phyloP scores from a whole-genome alignment of 2,113 vertebrate genomes.

The Entomyzon cyanotis region DNA sequence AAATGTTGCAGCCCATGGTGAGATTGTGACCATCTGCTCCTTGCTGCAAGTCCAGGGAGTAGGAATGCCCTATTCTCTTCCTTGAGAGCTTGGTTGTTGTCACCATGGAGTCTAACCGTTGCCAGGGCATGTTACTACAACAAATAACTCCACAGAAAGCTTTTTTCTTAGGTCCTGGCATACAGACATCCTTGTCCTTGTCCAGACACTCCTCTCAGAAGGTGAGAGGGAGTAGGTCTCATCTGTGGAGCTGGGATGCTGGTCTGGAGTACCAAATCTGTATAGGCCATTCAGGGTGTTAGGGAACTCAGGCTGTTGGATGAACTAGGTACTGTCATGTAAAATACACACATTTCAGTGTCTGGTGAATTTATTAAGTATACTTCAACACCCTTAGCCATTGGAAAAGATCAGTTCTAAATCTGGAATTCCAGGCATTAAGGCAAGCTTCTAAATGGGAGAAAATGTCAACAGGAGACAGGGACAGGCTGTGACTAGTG shows the following conservation, averaged over 20 bases:
- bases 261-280: neutral
- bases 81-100: neutral
- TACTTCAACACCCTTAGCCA: neutral
- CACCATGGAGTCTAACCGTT: slow-evolving; percentile 32
- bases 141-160: slow-evolving; percentile 50
- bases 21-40: neutral
- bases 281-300: neutral
- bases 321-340: neutral
- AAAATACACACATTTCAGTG: neutral
- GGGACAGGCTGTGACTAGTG: neutral
- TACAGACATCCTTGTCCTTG: neutral
- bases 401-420: neutral
- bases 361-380: neutral
- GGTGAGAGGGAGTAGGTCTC: neutral
- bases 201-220: neutral
- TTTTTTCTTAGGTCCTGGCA: neutral
- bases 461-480: neutral
- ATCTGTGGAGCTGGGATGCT: neutral
- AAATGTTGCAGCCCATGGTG: slow-evolving; percentile 61
- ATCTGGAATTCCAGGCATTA: neutral
- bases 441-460: neutral
- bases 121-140: slow-evolving; percentile 71
- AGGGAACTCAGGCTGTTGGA: neutral
- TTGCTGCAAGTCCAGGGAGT: neutral
- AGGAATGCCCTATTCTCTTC: neutral